Evolutionary conservation across 2,888 invertebrate genomes (phyloP).

Genomic region (Idaea straminata): DNA sequence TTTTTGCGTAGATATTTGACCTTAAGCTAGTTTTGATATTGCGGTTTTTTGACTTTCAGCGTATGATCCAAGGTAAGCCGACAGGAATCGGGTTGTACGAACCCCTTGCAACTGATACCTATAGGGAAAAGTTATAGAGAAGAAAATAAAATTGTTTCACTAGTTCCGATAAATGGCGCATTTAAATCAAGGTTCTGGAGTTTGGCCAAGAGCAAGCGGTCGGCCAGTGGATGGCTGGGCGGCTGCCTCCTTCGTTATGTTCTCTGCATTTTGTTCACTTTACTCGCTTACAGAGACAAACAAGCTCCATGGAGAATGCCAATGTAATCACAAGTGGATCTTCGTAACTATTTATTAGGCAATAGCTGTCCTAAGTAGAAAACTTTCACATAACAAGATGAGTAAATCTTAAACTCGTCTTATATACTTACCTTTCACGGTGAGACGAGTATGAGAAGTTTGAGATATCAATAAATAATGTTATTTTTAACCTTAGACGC

Average conservation of each 20-base stretch:
- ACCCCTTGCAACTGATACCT: constrained; percentile 11
- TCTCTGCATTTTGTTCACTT: constrained; percentile 64
- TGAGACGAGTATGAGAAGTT: too few species aligned
- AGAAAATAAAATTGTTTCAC: constrained; percentile 39
- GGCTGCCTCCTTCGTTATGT: constrained; percentile 55
- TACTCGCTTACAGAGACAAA: constrained; percentile 69
- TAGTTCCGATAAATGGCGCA: constrained; percentile 55
- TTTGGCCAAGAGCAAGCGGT: constrained; percentile 54
- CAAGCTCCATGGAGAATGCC: constrained; percentile 64
- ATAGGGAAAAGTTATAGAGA: constrained; percentile 26
- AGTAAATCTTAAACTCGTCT: too few species aligned
- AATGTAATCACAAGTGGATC: constrained; percentile 45
- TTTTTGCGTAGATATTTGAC: too few species aligned
- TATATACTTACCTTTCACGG: too few species aligned
- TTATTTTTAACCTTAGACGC: too few species aligned
- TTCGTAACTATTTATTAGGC: constrained; percentile 16
- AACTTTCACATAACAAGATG: too few species aligned
- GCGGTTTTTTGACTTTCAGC: background rate
- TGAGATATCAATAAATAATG: too few species aligned
- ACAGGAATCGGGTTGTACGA: constrained; percentile 9
- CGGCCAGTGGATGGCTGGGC: constrained; percentile 27
- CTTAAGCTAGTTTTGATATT: too few species aligned
- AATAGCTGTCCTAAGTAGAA: background rate
- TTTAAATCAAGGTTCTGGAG: constrained; percentile 68
- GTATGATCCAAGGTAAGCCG: constrained; percentile 10